Percentiles rank a stretch among this genome's conserved stretches.
These are phyloP conservation scores for Kryptopterus vitreolus DNA, from an alignment of 2,797 vertebrate genomes.

Conservation along the genomic window DNA sequence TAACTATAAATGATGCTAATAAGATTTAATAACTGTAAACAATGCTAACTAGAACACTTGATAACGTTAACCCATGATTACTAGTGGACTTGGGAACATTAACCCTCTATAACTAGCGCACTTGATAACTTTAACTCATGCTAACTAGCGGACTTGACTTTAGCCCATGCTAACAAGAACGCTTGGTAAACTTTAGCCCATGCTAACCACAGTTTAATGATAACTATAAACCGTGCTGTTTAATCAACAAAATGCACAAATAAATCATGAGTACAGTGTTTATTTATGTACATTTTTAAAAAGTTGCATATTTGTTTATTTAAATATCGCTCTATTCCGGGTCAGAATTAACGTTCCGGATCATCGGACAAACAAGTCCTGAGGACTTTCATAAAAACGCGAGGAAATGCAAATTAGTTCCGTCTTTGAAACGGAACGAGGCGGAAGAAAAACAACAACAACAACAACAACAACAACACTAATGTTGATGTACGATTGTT, in stretches of 20 bases:
- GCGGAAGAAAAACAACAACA: neutral
- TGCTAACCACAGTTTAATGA: too few species aligned
- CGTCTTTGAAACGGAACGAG: neutral
- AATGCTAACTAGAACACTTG: too few species aligned
- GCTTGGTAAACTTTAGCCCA: neutral
- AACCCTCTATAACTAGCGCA: too few species aligned
- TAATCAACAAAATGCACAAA: neutral
- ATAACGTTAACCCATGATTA: too few species aligned
- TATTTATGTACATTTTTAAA: neutral
- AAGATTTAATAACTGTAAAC: too few species aligned
- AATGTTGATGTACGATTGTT: neutral
- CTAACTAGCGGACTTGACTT: neutral
- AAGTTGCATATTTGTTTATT: neutral
- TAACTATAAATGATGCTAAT: too few species aligned
- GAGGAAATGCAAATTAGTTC: slow-evolving; percentile 1
- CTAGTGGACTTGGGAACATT: too few species aligned
- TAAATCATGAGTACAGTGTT: neutral
- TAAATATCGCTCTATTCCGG: neutral
- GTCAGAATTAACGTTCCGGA: neutral
- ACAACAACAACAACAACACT: neutral
- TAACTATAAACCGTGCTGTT: too few species aligned
- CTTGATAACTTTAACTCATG: neutral
- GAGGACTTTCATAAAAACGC: neutral
- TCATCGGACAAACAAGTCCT: neutral
- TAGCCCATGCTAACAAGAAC: neutral